phyloP scores from a whole-genome alignment of 2,113 vertebrate species.

The Leucoraja erinaceus region DNA sequence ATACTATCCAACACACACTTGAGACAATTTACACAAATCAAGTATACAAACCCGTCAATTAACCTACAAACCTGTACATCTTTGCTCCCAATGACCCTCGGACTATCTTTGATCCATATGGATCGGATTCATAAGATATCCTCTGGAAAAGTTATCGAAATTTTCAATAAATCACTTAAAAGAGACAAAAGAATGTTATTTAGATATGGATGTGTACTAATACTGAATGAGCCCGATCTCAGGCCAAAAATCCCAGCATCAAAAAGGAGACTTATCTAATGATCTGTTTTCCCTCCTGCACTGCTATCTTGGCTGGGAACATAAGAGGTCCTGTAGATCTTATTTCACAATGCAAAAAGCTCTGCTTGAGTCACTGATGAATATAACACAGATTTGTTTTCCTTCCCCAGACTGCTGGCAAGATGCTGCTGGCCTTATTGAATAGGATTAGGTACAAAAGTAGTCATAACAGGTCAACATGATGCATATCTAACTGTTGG shows the following conservation, averaged over 20 bases:
- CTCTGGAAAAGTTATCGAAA: neutral
- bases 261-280: neutral
- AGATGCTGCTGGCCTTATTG: neutral
- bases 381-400: conserved; percentile 31
- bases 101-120: no score
- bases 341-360: conserved; percentile 9
- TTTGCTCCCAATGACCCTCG: no score
- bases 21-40: no score
- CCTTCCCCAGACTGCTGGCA: conserved; percentile 2
- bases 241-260: neutral
- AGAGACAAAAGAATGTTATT: neutral
- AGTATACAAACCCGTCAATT: no score
- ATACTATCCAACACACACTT: no score
- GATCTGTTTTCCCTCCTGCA: neutral
- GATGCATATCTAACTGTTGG: neutral
- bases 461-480: neutral
- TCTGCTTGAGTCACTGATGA: conserved; percentile 19
- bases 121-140: no score
- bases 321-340: conserved; percentile 8
- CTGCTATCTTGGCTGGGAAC: neutral
- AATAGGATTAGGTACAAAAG: conserved; percentile 1
- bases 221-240: neutral
- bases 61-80: no score
- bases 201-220: neutral
- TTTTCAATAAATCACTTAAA: neutral